Percentiles rank a stretch among this genome's conserved stretches.
These are phyloP conservation scores for Seriola aureovittata DNA, from an alignment of 2,113 vertebrate genomes.

Conservation along the genomic window DNA sequence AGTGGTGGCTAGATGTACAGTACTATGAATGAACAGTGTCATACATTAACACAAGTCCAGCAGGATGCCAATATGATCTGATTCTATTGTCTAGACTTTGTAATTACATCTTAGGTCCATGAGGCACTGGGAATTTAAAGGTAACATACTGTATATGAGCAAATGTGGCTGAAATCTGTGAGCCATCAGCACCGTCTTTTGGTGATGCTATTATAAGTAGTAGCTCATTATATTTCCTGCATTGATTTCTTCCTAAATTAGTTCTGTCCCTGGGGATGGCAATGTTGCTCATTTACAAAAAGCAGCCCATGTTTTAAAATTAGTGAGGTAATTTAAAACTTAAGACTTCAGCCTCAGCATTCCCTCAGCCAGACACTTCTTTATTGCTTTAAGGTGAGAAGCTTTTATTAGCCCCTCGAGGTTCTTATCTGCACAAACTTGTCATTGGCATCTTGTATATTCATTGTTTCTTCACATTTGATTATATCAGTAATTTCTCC, in stretches of 20 bases:
- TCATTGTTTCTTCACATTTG: constrained; percentile 16
- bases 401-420: constrained; percentile 34
- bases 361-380: constrained; percentile 1
- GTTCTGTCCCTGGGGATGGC: constrained; percentile 9
- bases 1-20: neutral
- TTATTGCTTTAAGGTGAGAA: constrained; percentile 28
- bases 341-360: constrained; percentile 29
- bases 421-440: constrained; percentile 1
- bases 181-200: constrained; percentile 16
- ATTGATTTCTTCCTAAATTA: constrained; percentile 43
- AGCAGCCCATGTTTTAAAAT: constrained; percentile 20
- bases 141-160: neutral
- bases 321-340: constrained; percentile 18
- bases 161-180: neutral
- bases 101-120: constrained; percentile 12
- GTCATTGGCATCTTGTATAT: constrained; percentile 36
- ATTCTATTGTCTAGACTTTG: constrained; percentile 27
- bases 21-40: neutral
- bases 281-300: constrained; percentile 48
- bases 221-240: constrained; percentile 27
- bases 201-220: constrained; percentile 17
- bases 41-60: neutral
- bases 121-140: constrained; percentile 9
- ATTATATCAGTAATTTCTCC: constrained; percentile 6
- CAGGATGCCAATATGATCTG: neutral